A percentile compares a stretch with the other conserved stretches of the same genome.
Conservation (phyloP, 2,113 vertebrate genomes). For the Lanius ludovicianus region DNA sequence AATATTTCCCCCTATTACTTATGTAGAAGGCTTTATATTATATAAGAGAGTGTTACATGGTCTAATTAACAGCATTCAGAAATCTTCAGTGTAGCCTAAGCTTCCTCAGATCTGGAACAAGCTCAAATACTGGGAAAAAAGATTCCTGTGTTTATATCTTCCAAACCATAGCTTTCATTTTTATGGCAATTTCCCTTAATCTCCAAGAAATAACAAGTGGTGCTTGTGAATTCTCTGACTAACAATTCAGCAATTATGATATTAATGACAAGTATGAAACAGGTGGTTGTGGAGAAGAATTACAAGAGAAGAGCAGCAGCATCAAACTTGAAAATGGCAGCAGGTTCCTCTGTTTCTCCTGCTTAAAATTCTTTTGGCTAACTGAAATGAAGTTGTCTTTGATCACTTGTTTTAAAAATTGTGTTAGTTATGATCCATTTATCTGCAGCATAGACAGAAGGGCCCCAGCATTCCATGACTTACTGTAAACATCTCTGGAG, state of each 20-base stretch:
- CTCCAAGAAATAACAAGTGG: slow-evolving; percentile 11
- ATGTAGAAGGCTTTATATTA: background rate
- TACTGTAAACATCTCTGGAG: background rate
- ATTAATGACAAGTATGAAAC: background rate
- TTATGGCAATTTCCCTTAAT: background rate
- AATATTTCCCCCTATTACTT: background rate
- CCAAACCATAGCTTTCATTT: background rate
- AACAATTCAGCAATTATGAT: slow-evolving; percentile 15
- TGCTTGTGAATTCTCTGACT: slow-evolving; percentile 32
- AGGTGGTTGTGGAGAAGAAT: background rate
- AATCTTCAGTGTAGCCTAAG: background rate
- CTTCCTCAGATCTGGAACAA: background rate
- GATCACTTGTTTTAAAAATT: slow-evolving; percentile 1
- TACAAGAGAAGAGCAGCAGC: background rate
- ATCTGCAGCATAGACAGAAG: background rate
- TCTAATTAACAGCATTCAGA: slow-evolving; percentile 19
- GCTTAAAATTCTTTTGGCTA: slow-evolving; percentile 29
- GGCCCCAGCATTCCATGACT: background rate
- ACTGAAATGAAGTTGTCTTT: background rate
- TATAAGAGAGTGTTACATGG: background rate
- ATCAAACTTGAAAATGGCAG: slow-evolving; percentile 11
- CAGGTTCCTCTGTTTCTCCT: background rate
- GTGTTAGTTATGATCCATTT: slow-evolving; percentile 2
- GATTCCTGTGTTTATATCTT: slow-evolving; percentile 9
- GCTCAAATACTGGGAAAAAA: slow-evolving; percentile 19